These are phyloP conservation scores for Styela clava DNA, from an alignment of 23 tunicate species.

Conservation along the genomic window DNA sequence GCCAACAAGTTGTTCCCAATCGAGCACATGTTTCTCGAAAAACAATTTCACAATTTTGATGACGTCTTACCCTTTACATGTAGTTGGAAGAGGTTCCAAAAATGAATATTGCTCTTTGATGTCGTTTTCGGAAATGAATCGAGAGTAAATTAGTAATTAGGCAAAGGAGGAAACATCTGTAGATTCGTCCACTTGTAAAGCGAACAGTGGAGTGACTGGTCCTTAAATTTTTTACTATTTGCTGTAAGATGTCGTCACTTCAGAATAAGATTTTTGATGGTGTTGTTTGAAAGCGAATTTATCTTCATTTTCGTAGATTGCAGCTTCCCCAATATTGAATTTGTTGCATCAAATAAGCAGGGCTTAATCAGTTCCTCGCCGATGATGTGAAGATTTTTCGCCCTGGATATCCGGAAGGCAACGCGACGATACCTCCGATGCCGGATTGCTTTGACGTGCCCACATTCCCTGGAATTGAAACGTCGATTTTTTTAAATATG, in stretches of 20 bases:
- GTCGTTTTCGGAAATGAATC: background rate
- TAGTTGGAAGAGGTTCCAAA: background rate
- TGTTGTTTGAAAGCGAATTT: background rate
- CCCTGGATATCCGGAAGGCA: conserved; percentile 42
- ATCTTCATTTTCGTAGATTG: background rate
- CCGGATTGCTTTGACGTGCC: conserved; percentile 29
- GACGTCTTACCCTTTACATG: background rate
- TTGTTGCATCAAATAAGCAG: background rate
- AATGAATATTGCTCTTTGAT: background rate
- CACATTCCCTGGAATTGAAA: conserved; percentile 22
- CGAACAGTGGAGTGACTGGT: background rate
- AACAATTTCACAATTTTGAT: conserved; percentile 28
- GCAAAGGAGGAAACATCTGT: conserved; percentile 17
- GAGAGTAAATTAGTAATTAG: background rate
- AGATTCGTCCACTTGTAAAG: conserved; percentile 20
- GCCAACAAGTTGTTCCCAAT: conserved; percentile 54
- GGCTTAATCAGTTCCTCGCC: conserved; percentile 44
- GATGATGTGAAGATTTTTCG: conserved; percentile 46
- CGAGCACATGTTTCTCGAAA: conserved; percentile 45
- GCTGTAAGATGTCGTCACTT: background rate
- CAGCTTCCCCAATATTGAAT: background rate
- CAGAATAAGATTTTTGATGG: background rate
- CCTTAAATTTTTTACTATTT: background rate
- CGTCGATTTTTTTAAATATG: conserved; percentile 26
- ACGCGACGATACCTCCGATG: conserved; percentile 45